phyloP scores from a whole-genome alignment of 2,113 vertebrate species.

The Artemisiospiza belli region DNA sequence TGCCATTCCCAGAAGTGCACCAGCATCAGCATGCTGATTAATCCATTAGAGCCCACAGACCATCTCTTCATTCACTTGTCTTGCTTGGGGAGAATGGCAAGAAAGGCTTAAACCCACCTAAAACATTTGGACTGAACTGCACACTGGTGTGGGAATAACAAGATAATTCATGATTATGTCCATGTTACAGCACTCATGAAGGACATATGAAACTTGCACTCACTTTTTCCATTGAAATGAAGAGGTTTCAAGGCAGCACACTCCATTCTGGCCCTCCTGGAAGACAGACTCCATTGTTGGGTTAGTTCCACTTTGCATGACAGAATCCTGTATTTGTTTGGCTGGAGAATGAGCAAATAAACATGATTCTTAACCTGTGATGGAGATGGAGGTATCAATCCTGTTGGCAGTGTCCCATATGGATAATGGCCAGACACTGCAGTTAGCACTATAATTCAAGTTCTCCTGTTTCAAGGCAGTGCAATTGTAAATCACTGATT shows the following conservation, averaged over 20 bases:
- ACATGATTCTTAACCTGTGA: neutral
- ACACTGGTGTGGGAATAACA: neutral
- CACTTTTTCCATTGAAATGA: neutral
- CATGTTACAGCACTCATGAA: neutral
- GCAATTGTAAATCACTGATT: neutral
- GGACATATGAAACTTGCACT: neutral
- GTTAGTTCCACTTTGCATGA: neutral
- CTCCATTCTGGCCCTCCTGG: neutral
- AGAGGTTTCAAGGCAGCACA: neutral
- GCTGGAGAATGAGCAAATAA: neutral
- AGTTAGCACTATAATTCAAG: neutral
- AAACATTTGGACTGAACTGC: neutral
- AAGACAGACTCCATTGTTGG: neutral
- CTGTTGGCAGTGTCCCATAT: neutral
- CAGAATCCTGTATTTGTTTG: neutral
- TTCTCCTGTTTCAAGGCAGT: neutral
- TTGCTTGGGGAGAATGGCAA: neutral
- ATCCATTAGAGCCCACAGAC: neutral
- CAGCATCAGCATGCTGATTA: neutral
- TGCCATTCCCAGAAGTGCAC: neutral
- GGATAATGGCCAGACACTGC: neutral
- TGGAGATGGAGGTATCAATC: neutral
- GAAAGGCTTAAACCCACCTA: neutral
- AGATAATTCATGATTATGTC: neutral
- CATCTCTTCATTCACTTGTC: neutral